Evolutionary conservation across 1,140 invertebrate species (phyloP), one percentile per base, ranked within the genome.

Genomic region (Drosophila pruinosa): DNA sequence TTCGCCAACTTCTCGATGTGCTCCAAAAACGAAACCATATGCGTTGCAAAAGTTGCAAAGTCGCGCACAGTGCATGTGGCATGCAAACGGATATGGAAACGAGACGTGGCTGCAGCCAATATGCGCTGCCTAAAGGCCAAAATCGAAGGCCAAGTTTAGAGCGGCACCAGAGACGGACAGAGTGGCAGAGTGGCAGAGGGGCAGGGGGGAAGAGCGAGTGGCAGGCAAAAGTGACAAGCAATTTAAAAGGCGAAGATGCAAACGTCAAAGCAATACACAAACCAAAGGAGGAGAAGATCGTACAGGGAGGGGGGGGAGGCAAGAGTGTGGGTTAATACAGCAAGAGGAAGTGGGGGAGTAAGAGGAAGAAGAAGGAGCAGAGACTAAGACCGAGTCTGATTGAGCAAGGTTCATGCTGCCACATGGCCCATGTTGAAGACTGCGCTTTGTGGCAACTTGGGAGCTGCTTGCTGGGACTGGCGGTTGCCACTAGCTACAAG

Each of bases 141-240:
- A 80, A 81, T 85, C 80, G 73, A 85, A 86, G 81, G 80, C 80
- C 73, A 80, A 81, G 59, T 74, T 26, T 38, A 70, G 39, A 34
- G 28, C 10, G 24, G 19, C 21, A 22, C 5, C 15, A 28, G 7
- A 19, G 24, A 8, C 0, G 26, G 17, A 19, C 1, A 24, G 21
- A 7, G 22, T 17, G 39, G 19, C 7, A 7, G 14, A 17, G 38
- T 6, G 14, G 17, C 2, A 24, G n/a, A 31, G 24, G 12, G n/a
- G 10, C 3, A 21, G 10, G n/a, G 8, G 3, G 19, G 1, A 2
- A 50, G n/a, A 28, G 24, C 43, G 52, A 38, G 24, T 24, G 38
- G 57, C 57, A 41, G 28, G 45, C 58, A 65, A 58, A 74, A 76
- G 74, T 69, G 52, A 41, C 64, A 82, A 68, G 74, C 74, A 78